Evolutionary conservation across 1,140 invertebrate species (phyloP), one percentile per base, ranked within the genome.

Genomic region (Eurosta solidaginis): DNA sequence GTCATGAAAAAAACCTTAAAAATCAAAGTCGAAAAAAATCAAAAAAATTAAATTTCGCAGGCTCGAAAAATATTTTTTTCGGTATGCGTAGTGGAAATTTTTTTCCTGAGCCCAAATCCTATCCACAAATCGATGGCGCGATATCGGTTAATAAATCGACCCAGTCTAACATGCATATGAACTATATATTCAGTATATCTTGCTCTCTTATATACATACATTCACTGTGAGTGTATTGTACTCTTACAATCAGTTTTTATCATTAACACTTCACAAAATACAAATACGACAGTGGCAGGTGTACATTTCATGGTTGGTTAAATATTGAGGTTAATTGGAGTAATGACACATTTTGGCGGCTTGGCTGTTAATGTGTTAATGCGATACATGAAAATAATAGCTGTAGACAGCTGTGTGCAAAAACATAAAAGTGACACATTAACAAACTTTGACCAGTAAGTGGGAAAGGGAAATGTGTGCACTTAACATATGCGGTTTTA

Each of bases 281-380:
- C n/a, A 68, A 29, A 68, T 42, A 12, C 59, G 33, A 17, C 59
- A 33, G 12, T 68, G 59, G 22, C 33, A 40, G 29, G 3, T 10
- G n/a, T 68, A n/a, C 59, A 68, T 36, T 36, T 68, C 17, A 68
- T 20, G 36, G 33, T 9, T 68, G 33, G 3, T 12, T 68, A 68
- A 68, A 36, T 29, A 68, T 68, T 40, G 36, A 33, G 59, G 59
- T 68, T 68, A 68, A 68, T 68, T 68, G 59, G 33, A 10, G 33
- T 20, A 68, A 22, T 68, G 59, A 68, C 33, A 68, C 27, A 40
- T 68, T 68, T 68, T 12, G 59, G 59, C 59, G 27, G 59, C 59
- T 68, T 68, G 33, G 12, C 36, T 17, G 29, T 40, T 36, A n/a
- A n/a, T n/a, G n/a, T n/a, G 59, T 40, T 68, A 40, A 68, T 36